A percentile compares a stretch with the other conserved stretches of the same genome.
These are phyloP conservation scores for Horisme vitalbata DNA, from an alignment of 2,888 invertebrate species.

Conservation along the genomic window DNA sequence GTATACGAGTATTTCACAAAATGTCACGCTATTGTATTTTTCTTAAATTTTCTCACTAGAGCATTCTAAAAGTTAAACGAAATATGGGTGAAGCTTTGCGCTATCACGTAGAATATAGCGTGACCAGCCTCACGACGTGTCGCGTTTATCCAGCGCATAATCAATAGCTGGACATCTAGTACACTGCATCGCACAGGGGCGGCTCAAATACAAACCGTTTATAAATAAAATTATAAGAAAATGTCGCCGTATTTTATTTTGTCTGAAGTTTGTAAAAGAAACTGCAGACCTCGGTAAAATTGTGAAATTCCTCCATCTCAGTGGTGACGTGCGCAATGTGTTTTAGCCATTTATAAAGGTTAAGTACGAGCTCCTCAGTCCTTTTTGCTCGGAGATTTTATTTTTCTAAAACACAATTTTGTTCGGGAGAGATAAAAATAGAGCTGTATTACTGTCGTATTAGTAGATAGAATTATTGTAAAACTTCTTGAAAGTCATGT, in stretches of 20 bases:
- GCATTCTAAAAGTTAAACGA: not conserved
- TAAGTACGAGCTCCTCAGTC: not conserved
- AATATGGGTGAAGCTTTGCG: not conserved
- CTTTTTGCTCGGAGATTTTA: not conserved
- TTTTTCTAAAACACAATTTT: not conserved
- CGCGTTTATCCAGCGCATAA: slow-evolving; percentile 5
- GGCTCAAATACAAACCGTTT: too few relatives aligned
- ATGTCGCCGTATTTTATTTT: too few relatives aligned
- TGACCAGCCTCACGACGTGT: slow-evolving; percentile 1
- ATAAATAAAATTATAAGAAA: too few relatives aligned
- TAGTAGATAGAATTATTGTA: too few relatives aligned
- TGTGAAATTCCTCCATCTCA: slow-evolving; percentile 4
- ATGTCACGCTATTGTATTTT: too few relatives aligned
- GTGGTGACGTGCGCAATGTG: slow-evolving; percentile 1
- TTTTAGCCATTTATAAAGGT: slow-evolving; percentile 10
- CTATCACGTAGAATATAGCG: slow-evolving; percentile 10
- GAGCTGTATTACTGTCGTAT: too few relatives aligned
- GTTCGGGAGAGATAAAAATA: too few relatives aligned
- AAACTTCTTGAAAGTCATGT: too few relatives aligned
- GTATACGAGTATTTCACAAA: too few relatives aligned
- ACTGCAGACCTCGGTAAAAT: not conserved
- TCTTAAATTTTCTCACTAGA: not conserved
- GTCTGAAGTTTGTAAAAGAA: slow-evolving; percentile 3
- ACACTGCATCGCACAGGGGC: not conserved
- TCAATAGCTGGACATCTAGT: slow-evolving; percentile 2